Conservation (phyloP, 2,888 invertebrate genomes). For the Pycnomerus fuliginosus region DNA sequence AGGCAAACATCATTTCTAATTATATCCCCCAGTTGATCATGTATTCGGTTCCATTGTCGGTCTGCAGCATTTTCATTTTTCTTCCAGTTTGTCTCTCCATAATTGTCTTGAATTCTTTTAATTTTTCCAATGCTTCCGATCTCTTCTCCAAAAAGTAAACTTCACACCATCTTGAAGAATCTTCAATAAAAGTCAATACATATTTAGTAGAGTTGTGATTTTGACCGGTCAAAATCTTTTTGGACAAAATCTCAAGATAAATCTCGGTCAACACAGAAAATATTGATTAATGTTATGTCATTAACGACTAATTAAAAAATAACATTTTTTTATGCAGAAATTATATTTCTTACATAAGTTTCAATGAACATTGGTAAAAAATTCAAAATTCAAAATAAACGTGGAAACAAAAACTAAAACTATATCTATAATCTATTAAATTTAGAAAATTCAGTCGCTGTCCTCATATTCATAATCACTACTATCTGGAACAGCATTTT, state of each 20-base stretch:
- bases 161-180: not conserved
- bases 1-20: too few relatives aligned
- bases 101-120: too few relatives aligned
- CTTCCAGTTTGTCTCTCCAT: not conserved
- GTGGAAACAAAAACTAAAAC: too few relatives aligned
- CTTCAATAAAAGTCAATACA: too few relatives aligned
- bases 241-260: not conserved
- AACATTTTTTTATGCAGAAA: not conserved
- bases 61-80: not conserved
- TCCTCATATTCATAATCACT: not conserved
- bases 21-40: too few relatives aligned
- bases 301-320: too few relatives aligned
- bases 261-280: not conserved
- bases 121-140: not conserved
- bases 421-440: too few relatives aligned
- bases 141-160: not conserved
- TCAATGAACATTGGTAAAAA: not conserved
- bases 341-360: not conserved
- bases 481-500: not conserved
- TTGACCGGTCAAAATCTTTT: not conserved
- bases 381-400: not conserved
- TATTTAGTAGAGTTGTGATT: not conserved
- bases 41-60: constrained; percentile 3
- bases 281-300: too few relatives aligned
- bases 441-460: not conserved